A percentile compares a stretch with the other conserved stretches of the same genome.
Evolutionary conservation across 2,888 invertebrate genomes (phyloP).

Genomic region (Ochropleura plecta): DNA sequence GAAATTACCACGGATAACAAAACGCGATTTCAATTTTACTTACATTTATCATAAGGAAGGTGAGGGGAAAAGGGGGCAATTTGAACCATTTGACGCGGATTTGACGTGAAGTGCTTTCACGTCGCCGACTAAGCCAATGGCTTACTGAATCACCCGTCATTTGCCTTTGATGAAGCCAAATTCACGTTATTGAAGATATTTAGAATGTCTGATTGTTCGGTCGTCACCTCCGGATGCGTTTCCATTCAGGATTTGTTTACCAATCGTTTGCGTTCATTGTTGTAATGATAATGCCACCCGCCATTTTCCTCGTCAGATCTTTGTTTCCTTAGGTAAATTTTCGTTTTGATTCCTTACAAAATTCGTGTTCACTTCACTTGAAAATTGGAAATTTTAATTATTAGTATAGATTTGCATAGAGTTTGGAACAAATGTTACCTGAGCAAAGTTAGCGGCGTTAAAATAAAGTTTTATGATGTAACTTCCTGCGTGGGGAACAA

Average conservation of each 20-base stretch:
- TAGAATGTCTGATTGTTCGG: constrained; percentile 70
- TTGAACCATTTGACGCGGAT: constrained; percentile 83
- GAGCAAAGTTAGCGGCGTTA: constrained; percentile 73
- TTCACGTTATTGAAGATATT: constrained; percentile 78
- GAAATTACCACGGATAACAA: constrained; percentile 77
- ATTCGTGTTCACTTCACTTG: constrained; percentile 17
- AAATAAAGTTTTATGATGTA: constrained; percentile 81
- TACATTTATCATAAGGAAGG: constrained; percentile 82
- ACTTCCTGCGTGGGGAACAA: constrained; percentile 78
- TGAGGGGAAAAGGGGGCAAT: constrained; percentile 73
- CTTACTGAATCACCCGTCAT: constrained; percentile 83
- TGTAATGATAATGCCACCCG: constrained; percentile 29
- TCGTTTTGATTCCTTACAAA: neutral
- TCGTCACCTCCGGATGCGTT: constrained; percentile 53
- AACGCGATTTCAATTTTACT: constrained; percentile 84
- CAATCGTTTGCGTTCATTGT: constrained; percentile 45
- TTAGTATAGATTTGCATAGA: constrained; percentile 70
- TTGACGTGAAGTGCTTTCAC: constrained; percentile 84
- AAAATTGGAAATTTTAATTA: constrained; percentile 71
- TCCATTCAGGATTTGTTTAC: constrained; percentile 57
- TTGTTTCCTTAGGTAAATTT: neutral
- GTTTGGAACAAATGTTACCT: constrained; percentile 73
- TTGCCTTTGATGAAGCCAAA: constrained; percentile 81
- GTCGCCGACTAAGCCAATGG: constrained; percentile 77
- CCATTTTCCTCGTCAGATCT: neutral